phyloP scores from a whole-genome alignment of 2,888 invertebrate species.

The Diploptera punctata region DNA sequence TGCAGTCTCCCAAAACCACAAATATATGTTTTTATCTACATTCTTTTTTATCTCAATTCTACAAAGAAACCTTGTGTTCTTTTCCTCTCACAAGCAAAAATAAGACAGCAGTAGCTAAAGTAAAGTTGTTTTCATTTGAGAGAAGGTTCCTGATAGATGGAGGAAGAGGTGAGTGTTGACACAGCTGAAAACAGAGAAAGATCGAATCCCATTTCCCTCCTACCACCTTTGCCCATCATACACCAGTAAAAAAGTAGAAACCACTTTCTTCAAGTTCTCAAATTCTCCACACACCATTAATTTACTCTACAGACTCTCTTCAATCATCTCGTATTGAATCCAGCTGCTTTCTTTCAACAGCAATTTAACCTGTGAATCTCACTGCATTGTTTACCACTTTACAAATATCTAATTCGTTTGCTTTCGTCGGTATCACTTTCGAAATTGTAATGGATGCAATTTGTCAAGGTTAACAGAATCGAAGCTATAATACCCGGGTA shows the following conservation, averaged over 20 bases:
- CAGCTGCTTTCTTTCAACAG: too few relatives aligned
- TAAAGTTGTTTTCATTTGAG: slow-evolving; percentile 1
- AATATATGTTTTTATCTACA: background rate
- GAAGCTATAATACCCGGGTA: too few relatives aligned
- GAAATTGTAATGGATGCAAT: too few relatives aligned
- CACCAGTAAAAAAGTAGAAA: background rate
- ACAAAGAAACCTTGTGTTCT: background rate
- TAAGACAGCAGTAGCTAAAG: background rate
- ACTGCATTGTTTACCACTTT: too few relatives aligned
- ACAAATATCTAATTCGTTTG: too few relatives aligned
- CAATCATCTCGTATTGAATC: too few relatives aligned
- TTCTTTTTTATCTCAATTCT: background rate
- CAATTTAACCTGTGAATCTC: too few relatives aligned
- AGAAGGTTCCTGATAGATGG: background rate
- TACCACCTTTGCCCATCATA: background rate
- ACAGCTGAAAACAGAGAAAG: slow-evolving; percentile 14
- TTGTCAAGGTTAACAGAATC: too few relatives aligned
- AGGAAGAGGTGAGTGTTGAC: background rate
- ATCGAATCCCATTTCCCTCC: slow-evolving; percentile 4
- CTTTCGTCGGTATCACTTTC: too few relatives aligned
- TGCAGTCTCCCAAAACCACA: background rate
- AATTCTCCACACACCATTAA: slow-evolving; percentile 5
- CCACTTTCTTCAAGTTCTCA: background rate
- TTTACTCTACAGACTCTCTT: background rate
- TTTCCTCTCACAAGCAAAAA: background rate